phyloP scores from a whole-genome alignment of 2,888 invertebrate species.

The Alviniconcha strummeri region DNA sequence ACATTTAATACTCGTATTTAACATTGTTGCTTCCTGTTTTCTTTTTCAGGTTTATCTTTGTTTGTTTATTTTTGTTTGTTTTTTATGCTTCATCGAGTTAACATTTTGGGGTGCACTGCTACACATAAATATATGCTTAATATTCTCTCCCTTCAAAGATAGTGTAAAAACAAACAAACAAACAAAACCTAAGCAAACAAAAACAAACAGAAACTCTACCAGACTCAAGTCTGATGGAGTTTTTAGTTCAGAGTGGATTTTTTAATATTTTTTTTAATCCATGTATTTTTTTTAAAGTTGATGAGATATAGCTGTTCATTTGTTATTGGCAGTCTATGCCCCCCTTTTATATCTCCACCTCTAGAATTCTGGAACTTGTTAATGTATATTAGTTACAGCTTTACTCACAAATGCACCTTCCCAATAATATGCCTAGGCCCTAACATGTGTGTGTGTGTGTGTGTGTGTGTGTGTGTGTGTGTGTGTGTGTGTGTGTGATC shows the following conservation, averaged over 20 bases:
- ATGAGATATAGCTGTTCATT: too few species aligned
- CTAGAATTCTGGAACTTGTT: background rate
- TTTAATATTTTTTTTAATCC: background rate
- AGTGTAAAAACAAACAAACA: background rate
- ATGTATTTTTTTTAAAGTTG: background rate
- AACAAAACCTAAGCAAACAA: background rate
- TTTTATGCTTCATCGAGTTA: too few species aligned
- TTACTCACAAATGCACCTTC: too few species aligned
- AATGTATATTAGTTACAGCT: background rate
- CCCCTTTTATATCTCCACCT: background rate
- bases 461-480: constrained; percentile 18
- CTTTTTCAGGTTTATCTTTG: too few species aligned
- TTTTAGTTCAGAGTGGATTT: background rate
- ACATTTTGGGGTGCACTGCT: background rate
- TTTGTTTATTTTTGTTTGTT: too few species aligned
- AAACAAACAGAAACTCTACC: background rate
- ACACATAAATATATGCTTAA: background rate
- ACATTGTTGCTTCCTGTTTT: too few species aligned
- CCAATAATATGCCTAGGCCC: background rate
- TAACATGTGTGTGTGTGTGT: constrained; percentile 7
- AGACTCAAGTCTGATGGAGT: background rate
- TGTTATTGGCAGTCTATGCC: too few species aligned
- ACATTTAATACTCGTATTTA: too few species aligned
- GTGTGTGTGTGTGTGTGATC: constrained; percentile 16
- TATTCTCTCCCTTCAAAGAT: background rate